These are phyloP conservation scores for Acrossocheilus fasciatus DNA, from an alignment of 2,797 vertebrate species.

Conservation along the genomic window DNA sequence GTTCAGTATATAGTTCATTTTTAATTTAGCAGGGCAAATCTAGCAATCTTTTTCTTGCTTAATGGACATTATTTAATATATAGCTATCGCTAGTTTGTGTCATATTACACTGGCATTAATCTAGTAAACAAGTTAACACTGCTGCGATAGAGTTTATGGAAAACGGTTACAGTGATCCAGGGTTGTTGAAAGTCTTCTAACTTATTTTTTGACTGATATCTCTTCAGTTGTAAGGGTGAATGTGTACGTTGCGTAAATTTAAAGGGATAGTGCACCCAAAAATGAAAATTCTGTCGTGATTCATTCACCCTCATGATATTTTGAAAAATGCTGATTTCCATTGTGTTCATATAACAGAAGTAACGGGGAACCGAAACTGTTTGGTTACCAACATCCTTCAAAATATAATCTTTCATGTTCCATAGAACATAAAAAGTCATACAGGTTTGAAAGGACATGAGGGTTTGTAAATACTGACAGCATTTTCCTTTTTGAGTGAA, in stretches of 20 bases:
- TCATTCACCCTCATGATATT: not conserved
- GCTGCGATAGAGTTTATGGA: not conserved
- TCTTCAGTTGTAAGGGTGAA: not conserved
- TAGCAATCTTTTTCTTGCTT: not conserved
- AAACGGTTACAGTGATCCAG: not conserved
- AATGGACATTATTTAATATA: not conserved
- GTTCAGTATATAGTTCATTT: not conserved
- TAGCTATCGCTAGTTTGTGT: not conserved
- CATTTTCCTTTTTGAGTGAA: not conserved
- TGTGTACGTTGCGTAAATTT: not conserved
- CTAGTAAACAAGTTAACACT: not conserved
- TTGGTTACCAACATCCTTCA: not conserved
- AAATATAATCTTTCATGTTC: not conserved
- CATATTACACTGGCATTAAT: not conserved
- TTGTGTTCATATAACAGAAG: not conserved
- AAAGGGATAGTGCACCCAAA: not conserved
- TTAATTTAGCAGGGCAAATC: not conserved
- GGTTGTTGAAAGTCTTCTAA: not conserved
- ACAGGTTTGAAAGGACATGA: not conserved
- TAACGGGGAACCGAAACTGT: not conserved
- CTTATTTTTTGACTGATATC: not conserved
- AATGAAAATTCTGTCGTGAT: not conserved
- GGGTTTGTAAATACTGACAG: no score
- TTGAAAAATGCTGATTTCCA: not conserved
- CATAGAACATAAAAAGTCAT: not conserved